A percentile compares a stretch with the other conserved stretches of the same genome.
Evolutionary conservation across 2,888 invertebrate genomes (phyloP).

Genomic region (Chirona hameri): DNA sequence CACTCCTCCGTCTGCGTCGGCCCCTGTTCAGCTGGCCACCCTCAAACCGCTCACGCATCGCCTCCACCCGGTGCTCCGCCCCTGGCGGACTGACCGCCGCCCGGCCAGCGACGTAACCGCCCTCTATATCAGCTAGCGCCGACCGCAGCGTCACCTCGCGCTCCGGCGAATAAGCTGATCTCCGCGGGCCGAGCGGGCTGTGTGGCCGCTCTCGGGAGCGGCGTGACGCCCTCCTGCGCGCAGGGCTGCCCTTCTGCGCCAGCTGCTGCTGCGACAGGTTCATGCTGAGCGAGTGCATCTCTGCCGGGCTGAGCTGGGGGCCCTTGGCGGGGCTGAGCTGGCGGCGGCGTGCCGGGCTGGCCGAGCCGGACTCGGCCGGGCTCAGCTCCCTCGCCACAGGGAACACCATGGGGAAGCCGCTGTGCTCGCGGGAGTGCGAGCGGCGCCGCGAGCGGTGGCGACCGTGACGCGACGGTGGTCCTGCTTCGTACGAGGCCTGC

Average conservation of each 20-base stretch:
- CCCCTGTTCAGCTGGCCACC: neutral
- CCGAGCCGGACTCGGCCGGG: neutral
- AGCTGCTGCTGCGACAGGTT: neutral
- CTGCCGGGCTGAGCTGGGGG: neutral
- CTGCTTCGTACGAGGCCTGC: neutral
- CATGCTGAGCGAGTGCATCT: neutral
- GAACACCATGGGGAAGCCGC: neutral
- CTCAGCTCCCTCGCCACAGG: neutral
- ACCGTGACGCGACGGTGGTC: neutral
- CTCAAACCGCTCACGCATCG: neutral
- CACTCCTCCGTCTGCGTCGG: neutral
- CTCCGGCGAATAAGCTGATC: neutral
- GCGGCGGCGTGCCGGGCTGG: neutral
- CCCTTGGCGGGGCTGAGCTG: neutral
- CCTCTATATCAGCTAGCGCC: neutral
- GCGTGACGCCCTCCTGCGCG: neutral
- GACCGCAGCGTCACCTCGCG: neutral
- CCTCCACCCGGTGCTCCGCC: neutral
- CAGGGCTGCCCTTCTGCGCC: neutral
- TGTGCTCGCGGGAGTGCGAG: neutral
- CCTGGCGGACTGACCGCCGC: neutral
- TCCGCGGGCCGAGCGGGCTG: neutral
- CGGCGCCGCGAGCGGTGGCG: conserved; percentile 5
- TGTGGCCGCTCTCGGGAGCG: neutral
- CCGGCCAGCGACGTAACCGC: neutral